These are phyloP conservation scores for Camponotus vicinus DNA, from an alignment of 1,140 invertebrate species.

Conservation along the genomic window DNA sequence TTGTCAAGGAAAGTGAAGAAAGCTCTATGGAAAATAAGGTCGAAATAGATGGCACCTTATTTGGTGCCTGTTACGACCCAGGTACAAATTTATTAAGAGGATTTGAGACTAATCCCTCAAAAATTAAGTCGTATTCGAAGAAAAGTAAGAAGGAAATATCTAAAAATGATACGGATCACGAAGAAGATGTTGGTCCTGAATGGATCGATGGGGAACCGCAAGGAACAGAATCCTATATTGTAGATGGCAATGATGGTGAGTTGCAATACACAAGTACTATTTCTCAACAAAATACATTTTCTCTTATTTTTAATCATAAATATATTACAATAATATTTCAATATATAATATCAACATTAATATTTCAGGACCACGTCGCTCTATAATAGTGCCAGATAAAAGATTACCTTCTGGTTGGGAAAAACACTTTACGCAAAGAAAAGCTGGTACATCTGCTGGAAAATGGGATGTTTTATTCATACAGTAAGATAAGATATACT, in stretches of 20 bases:
- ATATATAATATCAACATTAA: conserved; percentile 6
- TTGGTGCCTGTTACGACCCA: conserved; percentile 74
- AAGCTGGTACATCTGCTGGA: conserved; percentile 89
- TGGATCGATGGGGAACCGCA: conserved; percentile 84
- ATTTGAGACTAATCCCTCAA: conserved; percentile 72
- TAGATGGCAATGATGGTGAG: conserved; percentile 83
- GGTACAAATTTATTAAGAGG: conserved; percentile 74
- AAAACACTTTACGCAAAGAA: conserved; percentile 91
- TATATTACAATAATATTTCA: not conserved
- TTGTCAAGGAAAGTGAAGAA: conserved; percentile 61
- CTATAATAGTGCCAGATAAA: conserved; percentile 90
- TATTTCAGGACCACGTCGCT: conserved; percentile 85
- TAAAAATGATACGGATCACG: conserved; percentile 74
- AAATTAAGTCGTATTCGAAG: conserved; percentile 71
- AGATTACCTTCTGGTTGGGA: conserved; percentile 91
- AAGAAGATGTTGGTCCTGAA: conserved; percentile 80
- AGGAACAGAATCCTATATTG: conserved; percentile 81
- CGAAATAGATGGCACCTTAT: conserved; percentile 68
- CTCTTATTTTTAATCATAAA: not conserved
- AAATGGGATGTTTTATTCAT: conserved; percentile 94
- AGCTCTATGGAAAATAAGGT: conserved; percentile 65
- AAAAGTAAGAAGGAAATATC: conserved; percentile 76
- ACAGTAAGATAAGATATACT: conserved; percentile 84
- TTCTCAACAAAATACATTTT: not conserved
- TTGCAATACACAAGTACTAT: not conserved